phyloP scores from a whole-genome alignment of 2,113 vertebrate species.

The Myiopsitta monachus region DNA sequence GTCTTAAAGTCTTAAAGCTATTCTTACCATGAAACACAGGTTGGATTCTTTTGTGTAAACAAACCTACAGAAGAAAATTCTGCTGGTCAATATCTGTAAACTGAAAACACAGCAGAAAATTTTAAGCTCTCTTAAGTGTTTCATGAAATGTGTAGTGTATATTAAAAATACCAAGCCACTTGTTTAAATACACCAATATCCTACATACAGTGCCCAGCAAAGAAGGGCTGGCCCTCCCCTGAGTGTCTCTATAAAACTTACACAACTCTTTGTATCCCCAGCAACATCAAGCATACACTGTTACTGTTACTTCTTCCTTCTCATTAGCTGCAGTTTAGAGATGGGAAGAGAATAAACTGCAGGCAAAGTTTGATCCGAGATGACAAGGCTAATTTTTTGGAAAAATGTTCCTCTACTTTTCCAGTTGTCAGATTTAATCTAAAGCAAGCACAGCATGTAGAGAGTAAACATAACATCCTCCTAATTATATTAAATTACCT shows the following conservation, averaged over 20 bases:
- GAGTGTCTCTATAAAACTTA: rapidly evolving
- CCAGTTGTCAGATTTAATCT: constrained; percentile 29
- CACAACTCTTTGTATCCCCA: not conserved
- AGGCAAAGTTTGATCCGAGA: constrained; percentile 32
- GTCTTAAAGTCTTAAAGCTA: not conserved
- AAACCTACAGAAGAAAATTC: not conserved
- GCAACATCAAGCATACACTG: not conserved
- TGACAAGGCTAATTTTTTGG: constrained; percentile 35
- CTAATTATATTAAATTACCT: constrained; percentile 63
- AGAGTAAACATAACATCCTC: constrained; percentile 64
- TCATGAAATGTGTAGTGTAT: not conserved
- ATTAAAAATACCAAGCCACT: not conserved
- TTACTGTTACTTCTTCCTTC: not conserved
- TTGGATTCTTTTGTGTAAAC: not conserved
- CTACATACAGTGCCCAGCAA: not conserved
- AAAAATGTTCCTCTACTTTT: constrained; percentile 28
- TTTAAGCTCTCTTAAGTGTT: not conserved
- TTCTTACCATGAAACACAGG: not conserved
- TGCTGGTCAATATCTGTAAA: not conserved
- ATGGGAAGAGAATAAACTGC: not conserved
- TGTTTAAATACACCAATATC: not conserved
- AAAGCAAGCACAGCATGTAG: constrained; percentile 5
- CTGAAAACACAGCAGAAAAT: not conserved
- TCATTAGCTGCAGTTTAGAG: constrained; percentile 29
- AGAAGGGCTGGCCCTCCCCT: not conserved